Evolutionary conservation across 2,888 invertebrate genomes (phyloP), one percentile per base, ranked within the genome.

Genomic region (Drosophila limbata): DNA sequence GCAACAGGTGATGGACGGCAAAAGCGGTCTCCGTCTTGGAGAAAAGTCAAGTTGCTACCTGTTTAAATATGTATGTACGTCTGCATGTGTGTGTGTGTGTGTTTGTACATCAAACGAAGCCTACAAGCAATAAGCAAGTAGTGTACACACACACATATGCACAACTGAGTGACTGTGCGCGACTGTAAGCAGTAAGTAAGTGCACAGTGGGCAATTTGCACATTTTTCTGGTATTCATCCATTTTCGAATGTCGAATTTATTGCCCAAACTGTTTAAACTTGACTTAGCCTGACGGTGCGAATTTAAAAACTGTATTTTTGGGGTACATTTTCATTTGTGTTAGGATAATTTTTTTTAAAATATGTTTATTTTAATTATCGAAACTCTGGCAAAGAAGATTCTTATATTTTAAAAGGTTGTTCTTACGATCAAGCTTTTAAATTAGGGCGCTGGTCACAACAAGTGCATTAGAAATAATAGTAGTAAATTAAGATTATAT

Each of bases 11-110:
- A 79, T 77, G 77, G 77, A 81, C 75, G 68, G 77, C 73, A 74
- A 70, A 74, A 66, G 64, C 76, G 67, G 76, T 76, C 76, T 65
- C 69, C 67, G 65, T 62, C 78, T 79, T 80, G 70, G 75, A 63
- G 75, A 81, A 80, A 85, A 86, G 85, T 85, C 79, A 85, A 83
- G 77, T 73, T 78, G 81, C 81, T 82, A 81, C 81, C 81, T 81
- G 81, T 75, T 63, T 69, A 66, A 62, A 28, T 45, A 48, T 31
- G 37, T 17, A 48, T 39, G 31, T 50, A 44, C 42, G 44, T 19
- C 40, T 47, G 39, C 56, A 31, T 45, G 19, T 52, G 37, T 35
- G n/a, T 45, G 9, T 31, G 44, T 59, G 60, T 31, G 48, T 48
- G 33, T 48, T 11, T 35, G 51, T 40, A 75, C 70, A 75, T 74